Evolutionary conservation across 2,888 invertebrate species (phyloP), one percentile per base, ranked within the genome.

Genomic region (Tubulanus polymorphus): DNA sequence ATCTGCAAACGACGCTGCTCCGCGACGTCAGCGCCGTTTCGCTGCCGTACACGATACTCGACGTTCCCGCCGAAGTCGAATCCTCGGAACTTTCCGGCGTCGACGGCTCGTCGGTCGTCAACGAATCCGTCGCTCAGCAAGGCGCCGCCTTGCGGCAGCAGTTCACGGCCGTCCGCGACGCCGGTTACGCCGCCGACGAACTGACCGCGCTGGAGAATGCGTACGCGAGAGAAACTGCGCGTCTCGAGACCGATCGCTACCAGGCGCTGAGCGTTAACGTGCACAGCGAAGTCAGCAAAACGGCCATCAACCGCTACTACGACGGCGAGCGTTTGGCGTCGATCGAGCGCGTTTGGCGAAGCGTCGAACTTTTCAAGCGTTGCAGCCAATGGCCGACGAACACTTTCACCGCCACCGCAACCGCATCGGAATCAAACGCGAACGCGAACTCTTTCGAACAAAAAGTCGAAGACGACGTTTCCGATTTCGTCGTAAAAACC

Each of bases 201-300:
- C n/a, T n/a, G n/a, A n/a, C n/a, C n/a, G n/a, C n/a, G n/a, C 5
- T 65, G 25, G 67, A 65, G 52, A 65, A 58, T 45, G 59, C 60
- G 8, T 67, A 66, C 60, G 60, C 65, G 47, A 59, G 57, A 20
- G 63, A 67, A 51, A 65, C 65, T 20, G 66, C 64, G 1, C 51
- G 55, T 23, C 60, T 63, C 2, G 70, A 69, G 51, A 65, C 64
- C 61, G 63, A 63, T 1, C 62, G 69, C 1, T 68, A 68, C 56
- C 58, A 64, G 49, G 67, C 68, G 2, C 62, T 70, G 6, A 51
- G 58, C 52, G 62, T 62, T 1, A 65, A 62, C 23, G 57, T 63
- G n/a, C 57, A 60, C 45, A 47, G 55, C 2, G 55, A 58, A 8
- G 54, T 60, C 18, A 41, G 41, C 12, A 67, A 66, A 48, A 48